Evolutionary conservation across 2,113 vertebrate species (phyloP), one percentile per base, ranked within the genome.

Genomic region (Phoxinus phoxinus): DNA sequence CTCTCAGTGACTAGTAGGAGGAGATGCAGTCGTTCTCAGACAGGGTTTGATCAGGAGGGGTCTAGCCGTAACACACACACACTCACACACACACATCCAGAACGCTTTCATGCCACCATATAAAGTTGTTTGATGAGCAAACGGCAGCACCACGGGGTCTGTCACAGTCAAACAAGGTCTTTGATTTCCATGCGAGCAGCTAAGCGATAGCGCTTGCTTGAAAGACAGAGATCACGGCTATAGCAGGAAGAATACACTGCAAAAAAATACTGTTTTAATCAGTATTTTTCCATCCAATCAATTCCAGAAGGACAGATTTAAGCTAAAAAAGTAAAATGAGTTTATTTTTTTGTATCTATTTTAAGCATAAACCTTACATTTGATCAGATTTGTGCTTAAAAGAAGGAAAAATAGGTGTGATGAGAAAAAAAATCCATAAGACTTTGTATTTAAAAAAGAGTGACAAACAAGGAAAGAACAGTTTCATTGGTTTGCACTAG

Each of bases 101-200:
- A 71, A 74, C 5, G 63, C 86, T 87, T 89, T 89, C 51, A 82
- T 86, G 63, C 82, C 30, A 21, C 61, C 25, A 44, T 15, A 35
- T n/a, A 37, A 65, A 81, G 63, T 44, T 85, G 56, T 83, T 86
- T 87, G 89, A 88, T 85, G 85, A 87, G 56, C 56, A 83, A 88
- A 27, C 53, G 35, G 41, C 76, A 74, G 72, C 72, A 73, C 83
- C 53, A 41, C 76, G 76, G 87, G 81, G 78, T 56, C 51, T 67
- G 81, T 81, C 89, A 74, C 41, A 74, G 41, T 74, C 72, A 87
- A 81, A 84, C 78, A 85, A 72, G 80, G 74, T 46, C 80, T 88
- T 88, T 90, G 86, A 90, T 90, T 87, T 83, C 77, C 77, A 84
- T 90, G 77, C 35, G 74, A 89, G 78, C 78, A 17, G 81, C 72